phyloP scores from a whole-genome alignment of 2,113 vertebrate species.

The Plectropomus leopardus region DNA sequence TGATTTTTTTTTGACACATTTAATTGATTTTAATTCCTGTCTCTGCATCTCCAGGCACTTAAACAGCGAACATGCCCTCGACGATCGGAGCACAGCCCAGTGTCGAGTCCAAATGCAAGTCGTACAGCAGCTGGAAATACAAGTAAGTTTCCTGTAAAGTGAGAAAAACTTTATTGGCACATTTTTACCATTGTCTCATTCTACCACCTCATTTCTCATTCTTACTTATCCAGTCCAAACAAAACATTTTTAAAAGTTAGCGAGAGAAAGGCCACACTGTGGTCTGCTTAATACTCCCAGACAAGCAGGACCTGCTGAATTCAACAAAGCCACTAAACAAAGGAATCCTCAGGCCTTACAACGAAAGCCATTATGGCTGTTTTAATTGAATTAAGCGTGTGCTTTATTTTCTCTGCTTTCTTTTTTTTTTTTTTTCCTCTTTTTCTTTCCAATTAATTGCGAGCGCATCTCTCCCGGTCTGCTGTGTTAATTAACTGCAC shows the following conservation, averaged over 20 bases:
- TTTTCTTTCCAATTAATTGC: conserved; percentile 83
- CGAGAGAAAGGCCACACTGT: conserved; percentile 46
- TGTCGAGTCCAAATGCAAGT: conserved; percentile 99
- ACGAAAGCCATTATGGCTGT: conserved; percentile 82
- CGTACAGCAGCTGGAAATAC: conserved; percentile 98
- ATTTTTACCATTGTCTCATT: conserved; percentile 36
- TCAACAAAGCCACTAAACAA: conserved; percentile 82
- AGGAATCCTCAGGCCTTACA: conserved; percentile 76
- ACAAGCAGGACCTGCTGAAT: conserved; percentile 75
- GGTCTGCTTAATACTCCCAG: conserved; percentile 68
- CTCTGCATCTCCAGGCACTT: conserved; percentile 89
- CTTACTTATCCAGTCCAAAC: conserved; percentile 41
- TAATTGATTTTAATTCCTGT: too few species aligned
- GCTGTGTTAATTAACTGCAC: conserved; percentile 88
- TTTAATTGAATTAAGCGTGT: conserved; percentile 86
- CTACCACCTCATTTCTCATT: conserved; percentile 4
- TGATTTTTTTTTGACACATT: conserved; percentile 11
- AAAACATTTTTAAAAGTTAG: conserved; percentile 67
- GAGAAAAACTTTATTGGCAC: not conserved
- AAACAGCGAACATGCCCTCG: conserved; percentile 97
- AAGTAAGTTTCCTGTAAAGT: conserved; percentile 85
- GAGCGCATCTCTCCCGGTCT: conserved; percentile 79
- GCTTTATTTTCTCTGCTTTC: conserved; percentile 82
- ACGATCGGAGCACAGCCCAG: conserved; percentile 98
- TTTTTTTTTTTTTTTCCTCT: conserved; percentile 36